Percentiles rank a stretch among this genome's conserved stretches.
These are phyloP conservation scores for Glaucidium brasilianum DNA, from an alignment of 2,113 vertebrate genomes.

Conservation along the genomic window DNA sequence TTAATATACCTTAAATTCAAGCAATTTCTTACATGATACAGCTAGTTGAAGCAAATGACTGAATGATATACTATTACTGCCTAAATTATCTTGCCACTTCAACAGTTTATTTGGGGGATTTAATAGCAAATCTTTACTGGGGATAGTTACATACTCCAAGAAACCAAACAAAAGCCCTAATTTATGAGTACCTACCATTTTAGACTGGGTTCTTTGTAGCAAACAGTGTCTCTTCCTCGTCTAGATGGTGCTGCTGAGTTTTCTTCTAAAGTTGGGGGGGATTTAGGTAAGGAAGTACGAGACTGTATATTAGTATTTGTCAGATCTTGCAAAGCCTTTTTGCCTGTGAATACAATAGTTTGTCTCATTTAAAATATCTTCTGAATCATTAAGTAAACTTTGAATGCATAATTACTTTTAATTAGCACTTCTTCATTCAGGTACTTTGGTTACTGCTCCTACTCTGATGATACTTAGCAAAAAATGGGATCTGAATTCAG, in stretches of 20 bases:
- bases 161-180: neutral
- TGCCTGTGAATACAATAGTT: constrained; percentile 51
- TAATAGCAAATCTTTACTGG: neutral
- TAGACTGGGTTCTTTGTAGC: constrained; percentile 69
- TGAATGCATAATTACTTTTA: neutral
- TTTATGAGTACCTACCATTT: constrained; percentile 7
- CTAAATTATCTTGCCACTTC: neutral
- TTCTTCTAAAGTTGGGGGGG: neutral
- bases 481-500: neutral
- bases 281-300: neutral
- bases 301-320: constrained; percentile 42
- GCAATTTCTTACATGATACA: neutral
- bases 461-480: neutral
- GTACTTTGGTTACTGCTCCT: neutral
- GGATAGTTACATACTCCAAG: fast-evolving
- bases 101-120: neutral
- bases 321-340: constrained; percentile 63
- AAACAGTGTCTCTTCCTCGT: constrained; percentile 12
- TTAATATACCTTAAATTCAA: neutral
- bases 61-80: neutral
- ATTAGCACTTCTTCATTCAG: neutral
- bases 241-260: neutral
- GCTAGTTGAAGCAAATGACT: neutral
- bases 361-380: neutral
- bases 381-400: neutral